Base-by-base conservation (phyloP, 2,797 vertebrate genomes). In the Trichosurus vulpecula region DNA sequence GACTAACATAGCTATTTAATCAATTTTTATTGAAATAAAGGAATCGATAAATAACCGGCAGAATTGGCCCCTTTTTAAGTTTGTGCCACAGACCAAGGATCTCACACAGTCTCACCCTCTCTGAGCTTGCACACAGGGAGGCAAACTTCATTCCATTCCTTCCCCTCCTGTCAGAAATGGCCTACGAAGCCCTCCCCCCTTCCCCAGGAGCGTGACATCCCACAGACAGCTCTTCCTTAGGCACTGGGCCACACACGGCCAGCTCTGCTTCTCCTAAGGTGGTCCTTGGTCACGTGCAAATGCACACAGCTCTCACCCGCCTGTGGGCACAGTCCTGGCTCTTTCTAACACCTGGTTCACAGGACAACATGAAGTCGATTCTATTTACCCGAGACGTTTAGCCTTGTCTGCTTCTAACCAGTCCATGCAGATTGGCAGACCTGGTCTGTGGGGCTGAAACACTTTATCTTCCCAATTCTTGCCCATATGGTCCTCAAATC, bases 131-230 rank as follows among this genome's bases (percentile, higher is more conserved):
- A n/a, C 11, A 3, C 1, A 10, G 54, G 51, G 31, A 25, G 25
- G 0, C 6, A 4, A 51, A 52, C 0, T 0, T 29, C 22, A 4
- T n/a, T 4, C 0, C 54, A 54, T 54, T 6, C 27, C 87, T n/a
- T 14, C 19, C 41, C 0, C 90, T 13, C 6, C 41, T 25, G 0
- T 13, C 41, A 90, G 52, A 54, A 52, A 90, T 54, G 51, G 51
- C 30, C 90, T 53, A 31, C 19, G 13, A 8, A 52, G 55, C 1
- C 0, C 90, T 25, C 53, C 54, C 61, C 54, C 30, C 1, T 1
- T 55, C 31, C 47, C 47, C 54, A 19, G 8, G 41, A 55, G 14
- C 29, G 10, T 58, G 55, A 30, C 0, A 31, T 41, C 47, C n/a
- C 61, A n/a, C 52, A 16, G 8, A 81, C 14, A 30, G 35, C 31